Conservation (phyloP, 2,888 invertebrate genomes). For the Monopis laevigella region DNA sequence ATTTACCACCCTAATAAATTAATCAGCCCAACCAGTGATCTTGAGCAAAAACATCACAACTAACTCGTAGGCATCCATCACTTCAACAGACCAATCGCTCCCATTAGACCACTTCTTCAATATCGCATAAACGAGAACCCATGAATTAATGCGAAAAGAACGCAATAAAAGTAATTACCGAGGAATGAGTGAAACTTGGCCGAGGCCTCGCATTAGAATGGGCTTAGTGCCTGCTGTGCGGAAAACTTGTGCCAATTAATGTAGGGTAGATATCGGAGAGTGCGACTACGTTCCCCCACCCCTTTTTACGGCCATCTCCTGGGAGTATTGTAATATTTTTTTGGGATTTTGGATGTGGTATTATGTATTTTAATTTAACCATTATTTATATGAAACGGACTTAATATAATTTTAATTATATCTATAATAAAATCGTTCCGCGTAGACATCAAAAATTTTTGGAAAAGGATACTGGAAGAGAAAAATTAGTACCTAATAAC, state of each 20-base stretch:
- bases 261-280: slow-evolving; percentile 25
- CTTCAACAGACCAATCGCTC: not conserved
- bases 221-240: slow-evolving; percentile 40
- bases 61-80: too few species aligned
- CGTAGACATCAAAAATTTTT: too few species aligned
- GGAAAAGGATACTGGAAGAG: too few species aligned
- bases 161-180: slow-evolving; percentile 48
- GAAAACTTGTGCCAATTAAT: slow-evolving; percentile 45
- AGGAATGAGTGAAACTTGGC: slow-evolving; percentile 43
- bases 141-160: slow-evolving; percentile 27
- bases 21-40: too few species aligned
- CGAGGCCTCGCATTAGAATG: slow-evolving; percentile 36
- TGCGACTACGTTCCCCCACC: not conserved
- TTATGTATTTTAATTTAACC: too few species aligned
- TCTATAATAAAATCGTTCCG: too few species aligned
- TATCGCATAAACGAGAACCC: slow-evolving; percentile 2
- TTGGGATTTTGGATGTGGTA: slow-evolving; percentile 2
- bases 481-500: too few species aligned
- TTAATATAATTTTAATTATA: too few species aligned
- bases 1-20: too few species aligned
- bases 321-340: not conserved
- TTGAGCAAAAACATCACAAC: too few species aligned
- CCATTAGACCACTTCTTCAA: slow-evolving; percentile 3
- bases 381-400: too few species aligned
- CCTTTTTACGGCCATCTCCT: not conserved